Conservation (phyloP, 2,113 vertebrate genomes). For the Lophius piscatorius region DNA sequence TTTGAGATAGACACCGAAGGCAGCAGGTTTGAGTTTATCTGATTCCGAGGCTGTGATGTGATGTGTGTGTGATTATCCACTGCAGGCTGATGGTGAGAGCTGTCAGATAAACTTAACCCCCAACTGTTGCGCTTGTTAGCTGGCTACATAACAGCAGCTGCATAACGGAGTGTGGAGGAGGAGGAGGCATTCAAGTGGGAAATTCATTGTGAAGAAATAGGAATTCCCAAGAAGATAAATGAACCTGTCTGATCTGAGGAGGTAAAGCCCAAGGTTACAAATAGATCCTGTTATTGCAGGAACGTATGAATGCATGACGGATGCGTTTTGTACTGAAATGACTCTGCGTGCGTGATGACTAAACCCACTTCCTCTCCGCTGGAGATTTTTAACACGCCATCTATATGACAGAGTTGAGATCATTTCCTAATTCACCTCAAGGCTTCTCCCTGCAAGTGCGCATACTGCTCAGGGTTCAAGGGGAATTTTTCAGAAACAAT, state of each 20-base stretch:
- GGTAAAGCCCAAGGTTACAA: neutral
- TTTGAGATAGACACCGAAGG: slow-evolving; percentile 1
- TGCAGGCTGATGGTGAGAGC: slow-evolving; percentile 58
- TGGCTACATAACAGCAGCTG: slow-evolving; percentile 56
- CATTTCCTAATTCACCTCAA: slow-evolving; percentile 4
- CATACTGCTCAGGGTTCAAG: neutral
- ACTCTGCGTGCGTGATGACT: slow-evolving; percentile 19
- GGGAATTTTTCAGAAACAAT: neutral
- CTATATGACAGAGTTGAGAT: neutral
- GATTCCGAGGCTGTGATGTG: slow-evolving; percentile 13
- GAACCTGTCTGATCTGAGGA: neutral
- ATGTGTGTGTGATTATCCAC: slow-evolving; percentile 83
- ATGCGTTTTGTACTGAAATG: slow-evolving; percentile 25
- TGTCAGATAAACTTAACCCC: slow-evolving; percentile 61
- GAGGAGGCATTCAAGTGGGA: slow-evolving; percentile 18
- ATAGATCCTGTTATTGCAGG: no score
- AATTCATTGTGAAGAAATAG: slow-evolving; percentile 24
- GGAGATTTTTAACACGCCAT: neutral
- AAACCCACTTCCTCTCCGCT: slow-evolving; percentile 4
- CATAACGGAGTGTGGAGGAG: slow-evolving; percentile 54
- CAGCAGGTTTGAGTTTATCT: slow-evolving; percentile 6
- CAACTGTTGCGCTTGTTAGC: slow-evolving; percentile 47
- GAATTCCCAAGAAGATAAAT: slow-evolving; percentile 19
- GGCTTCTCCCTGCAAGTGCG: neutral
- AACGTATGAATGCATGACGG: no score